A percentile compares a stretch with the other conserved stretches of the same genome.
phyloP scores from a whole-genome alignment of 2,113 vertebrate species.

The Chloropsis cyanopogon region DNA sequence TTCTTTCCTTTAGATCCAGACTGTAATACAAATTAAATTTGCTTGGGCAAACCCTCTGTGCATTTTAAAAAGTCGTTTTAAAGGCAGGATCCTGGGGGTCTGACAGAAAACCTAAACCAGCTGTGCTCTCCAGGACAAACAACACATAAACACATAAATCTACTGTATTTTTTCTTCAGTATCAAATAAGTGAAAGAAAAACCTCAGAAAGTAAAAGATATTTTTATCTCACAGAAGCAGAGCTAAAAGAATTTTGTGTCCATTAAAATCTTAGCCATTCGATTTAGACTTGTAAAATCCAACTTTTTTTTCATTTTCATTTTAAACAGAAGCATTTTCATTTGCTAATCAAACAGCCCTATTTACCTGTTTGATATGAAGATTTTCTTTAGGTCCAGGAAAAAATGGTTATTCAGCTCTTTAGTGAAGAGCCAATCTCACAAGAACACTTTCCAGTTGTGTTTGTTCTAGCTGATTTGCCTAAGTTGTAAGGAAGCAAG shows the following conservation, averaged over 20 bases:
- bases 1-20: neutral
- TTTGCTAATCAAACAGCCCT: neutral
- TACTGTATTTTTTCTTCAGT: neutral
- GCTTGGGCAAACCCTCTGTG: neutral
- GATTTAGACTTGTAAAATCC: neutral
- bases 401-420: neutral
- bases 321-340: neutral
- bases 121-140: constrained; percentile 29
- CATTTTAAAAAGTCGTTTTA: neutral
- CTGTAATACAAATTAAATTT: neutral
- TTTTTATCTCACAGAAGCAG: constrained; percentile 15
- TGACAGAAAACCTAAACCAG: constrained; percentile 51
- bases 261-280: neutral
- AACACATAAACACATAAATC: constrained; percentile 39
- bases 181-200: constrained; percentile 34
- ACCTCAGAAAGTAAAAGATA: neutral
- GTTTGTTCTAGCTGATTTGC: neutral
- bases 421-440: neutral
- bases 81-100: neutral
- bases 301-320: neutral
- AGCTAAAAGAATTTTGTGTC: neutral
- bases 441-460: neutral
- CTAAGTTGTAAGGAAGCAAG: neutral
- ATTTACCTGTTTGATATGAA: neutral
- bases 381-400: neutral